These are phyloP conservation scores for Sinopyrophorus schimmeli DNA, from an alignment of 2,888 invertebrate species.

Conservation along the genomic window DNA sequence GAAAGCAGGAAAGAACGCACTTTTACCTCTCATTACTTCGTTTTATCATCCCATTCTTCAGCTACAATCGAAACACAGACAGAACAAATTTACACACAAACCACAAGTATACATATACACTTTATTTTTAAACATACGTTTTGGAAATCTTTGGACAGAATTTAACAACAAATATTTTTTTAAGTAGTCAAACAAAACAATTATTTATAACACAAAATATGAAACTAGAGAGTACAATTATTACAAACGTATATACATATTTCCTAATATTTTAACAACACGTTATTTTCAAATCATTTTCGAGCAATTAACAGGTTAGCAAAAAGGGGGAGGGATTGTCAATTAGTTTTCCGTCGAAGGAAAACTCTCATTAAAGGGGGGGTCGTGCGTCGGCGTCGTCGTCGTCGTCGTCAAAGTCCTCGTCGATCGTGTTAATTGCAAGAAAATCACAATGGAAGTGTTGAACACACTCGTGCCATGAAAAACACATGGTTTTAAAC, in stretches of 20 bases:
- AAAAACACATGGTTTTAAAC: slow-evolving; percentile 45
- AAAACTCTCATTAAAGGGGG: no score
- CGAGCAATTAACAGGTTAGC: slow-evolving; percentile 24
- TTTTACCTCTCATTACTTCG: no score
- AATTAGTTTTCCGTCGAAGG: no score
- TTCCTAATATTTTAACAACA: slow-evolving; percentile 36
- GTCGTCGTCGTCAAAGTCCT: no score
- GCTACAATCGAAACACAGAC: no score
- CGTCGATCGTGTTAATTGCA: slow-evolving; percentile 26
- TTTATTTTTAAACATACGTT: slow-evolving; percentile 54
- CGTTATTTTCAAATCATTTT: slow-evolving; percentile 34
- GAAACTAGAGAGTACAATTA: slow-evolving; percentile 44
- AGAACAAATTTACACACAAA: no score
- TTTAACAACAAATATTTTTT: slow-evolving; percentile 56
- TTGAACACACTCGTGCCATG: slow-evolving; percentile 36
- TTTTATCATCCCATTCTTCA: no score
- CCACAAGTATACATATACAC: slow-evolving; percentile 59
- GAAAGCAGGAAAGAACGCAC: no score
- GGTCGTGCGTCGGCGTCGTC: no score
- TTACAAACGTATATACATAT: slow-evolving; percentile 42
- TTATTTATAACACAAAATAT: slow-evolving; percentile 48
- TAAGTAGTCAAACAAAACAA: slow-evolving; percentile 54
- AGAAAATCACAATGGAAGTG: slow-evolving; percentile 32
- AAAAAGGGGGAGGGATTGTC: slow-evolving; percentile 29
- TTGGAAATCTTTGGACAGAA: slow-evolving; percentile 58